Evolutionary conservation across 2,113 vertebrate species (phyloP).

Genomic region (Girardinichthys multiradiatus): DNA sequence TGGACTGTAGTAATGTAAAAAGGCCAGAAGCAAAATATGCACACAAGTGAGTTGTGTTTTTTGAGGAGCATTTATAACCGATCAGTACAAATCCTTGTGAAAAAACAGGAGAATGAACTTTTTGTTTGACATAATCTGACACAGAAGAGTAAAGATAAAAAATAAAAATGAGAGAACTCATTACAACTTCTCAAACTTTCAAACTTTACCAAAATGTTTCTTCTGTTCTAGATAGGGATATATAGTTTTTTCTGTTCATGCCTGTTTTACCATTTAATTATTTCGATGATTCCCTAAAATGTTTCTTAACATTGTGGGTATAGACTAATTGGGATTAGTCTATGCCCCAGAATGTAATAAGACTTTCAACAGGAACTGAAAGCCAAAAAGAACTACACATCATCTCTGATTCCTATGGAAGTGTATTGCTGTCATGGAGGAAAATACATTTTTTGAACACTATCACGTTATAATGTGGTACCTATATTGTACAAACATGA

Average conservation of each 20-base stretch:
- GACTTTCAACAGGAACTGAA: neutral
- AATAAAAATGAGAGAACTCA: neutral
- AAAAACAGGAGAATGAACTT: neutral
- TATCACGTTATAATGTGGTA: too few relatives aligned
- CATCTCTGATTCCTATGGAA: neutral
- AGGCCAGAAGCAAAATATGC: too few relatives aligned
- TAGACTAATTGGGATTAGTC: conserved; percentile 1
- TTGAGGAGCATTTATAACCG: neutral
- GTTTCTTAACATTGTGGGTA: too few relatives aligned
- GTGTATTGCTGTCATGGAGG: too few relatives aligned
- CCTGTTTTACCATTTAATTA: conserved; percentile 10
- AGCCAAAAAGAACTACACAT: neutral
- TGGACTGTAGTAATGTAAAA: too few relatives aligned
- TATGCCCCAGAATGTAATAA: conserved; percentile 22
- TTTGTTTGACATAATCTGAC: neutral
- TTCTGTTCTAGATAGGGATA: neutral
- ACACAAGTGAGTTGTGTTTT: neutral
- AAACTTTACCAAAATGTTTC: neutral
- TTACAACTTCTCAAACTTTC: neutral
- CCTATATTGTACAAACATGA: too few relatives aligned
- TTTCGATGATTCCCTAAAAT: neutral
- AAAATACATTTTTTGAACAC: too few relatives aligned
- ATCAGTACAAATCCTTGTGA: too few relatives aligned
- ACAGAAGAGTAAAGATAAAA: neutral
- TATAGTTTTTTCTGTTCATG: neutral